Evolutionary conservation across 2,888 invertebrate species (phyloP).

Genomic region (Nasonia oneida): DNA sequence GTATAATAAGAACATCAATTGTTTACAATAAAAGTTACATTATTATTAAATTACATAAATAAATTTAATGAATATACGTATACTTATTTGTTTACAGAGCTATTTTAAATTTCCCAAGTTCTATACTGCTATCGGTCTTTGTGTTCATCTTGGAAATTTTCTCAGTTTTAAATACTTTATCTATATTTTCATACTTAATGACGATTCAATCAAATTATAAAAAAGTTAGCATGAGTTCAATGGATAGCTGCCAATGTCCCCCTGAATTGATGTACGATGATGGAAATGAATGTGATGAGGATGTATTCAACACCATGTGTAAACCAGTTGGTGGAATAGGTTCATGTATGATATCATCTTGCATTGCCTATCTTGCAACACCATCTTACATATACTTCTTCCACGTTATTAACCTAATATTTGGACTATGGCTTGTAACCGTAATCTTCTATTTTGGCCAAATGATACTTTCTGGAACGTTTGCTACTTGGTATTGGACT

Average conservation of each 20-base stretch:
- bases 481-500: conserved; percentile 23
- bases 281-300: not conserved
- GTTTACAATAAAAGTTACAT: not conserved
- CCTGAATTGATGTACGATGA: not conserved
- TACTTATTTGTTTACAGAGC: not conserved
- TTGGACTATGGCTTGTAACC: not conserved
- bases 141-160: not conserved
- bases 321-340: not conserved
- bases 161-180: not conserved
- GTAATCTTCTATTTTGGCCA: not conserved
- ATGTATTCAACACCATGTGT: not conserved
- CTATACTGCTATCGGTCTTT: not conserved
- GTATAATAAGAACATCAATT: not conserved
- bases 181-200: conserved; percentile 7
- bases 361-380: not conserved
- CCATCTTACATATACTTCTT: conserved; percentile 12
- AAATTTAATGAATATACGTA: not conserved
- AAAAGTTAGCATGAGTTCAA: not conserved
- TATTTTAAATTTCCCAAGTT: conserved; percentile 22
- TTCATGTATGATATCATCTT: conserved; percentile 9
- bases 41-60: not conserved
- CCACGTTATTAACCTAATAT: not conserved
- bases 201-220: not conserved
- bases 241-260: not conserved
- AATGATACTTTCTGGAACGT: conserved; percentile 14